Evolutionary conservation across 2,113 vertebrate species (phyloP).

Genomic region (Chiloscyllium plagiosum): DNA sequence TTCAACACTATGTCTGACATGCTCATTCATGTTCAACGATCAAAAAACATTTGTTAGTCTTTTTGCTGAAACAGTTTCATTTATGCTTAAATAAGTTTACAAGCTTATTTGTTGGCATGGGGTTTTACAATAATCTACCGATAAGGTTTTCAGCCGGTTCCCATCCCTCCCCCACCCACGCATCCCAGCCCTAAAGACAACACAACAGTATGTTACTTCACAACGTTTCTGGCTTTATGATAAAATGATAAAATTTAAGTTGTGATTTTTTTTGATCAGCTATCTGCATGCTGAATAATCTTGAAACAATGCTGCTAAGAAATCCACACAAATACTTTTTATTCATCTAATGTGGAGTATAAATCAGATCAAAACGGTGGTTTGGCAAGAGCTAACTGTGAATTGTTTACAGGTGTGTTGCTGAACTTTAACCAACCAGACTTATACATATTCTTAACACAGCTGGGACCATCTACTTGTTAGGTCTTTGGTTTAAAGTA

Average conservation of each 20-base stretch:
- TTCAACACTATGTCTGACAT: neutral
- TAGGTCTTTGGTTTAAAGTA: neutral
- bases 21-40: neutral
- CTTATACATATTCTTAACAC: neutral
- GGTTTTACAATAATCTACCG: neutral
- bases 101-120: neutral
- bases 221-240: neutral
- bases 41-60: neutral
- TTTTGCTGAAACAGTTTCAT: neutral
- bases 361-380: neutral
- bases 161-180: neutral
- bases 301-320: neutral
- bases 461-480: neutral
- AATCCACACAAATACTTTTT: neutral
- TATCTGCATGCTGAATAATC: neutral
- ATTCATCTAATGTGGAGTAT: neutral
- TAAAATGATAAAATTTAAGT: neutral
- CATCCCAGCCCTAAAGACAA: neutral
- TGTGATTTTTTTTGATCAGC: neutral
- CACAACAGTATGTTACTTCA: neutral
- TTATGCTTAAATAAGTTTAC: neutral
- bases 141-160: neutral
- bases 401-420: neutral
- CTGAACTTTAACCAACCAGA: neutral
- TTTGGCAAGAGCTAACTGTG: neutral